Percentiles rank a stretch among this genome's conserved stretches.
Conservation (phyloP, 2,797 vertebrate genomes). For the Apodemus agrarius region DNA sequence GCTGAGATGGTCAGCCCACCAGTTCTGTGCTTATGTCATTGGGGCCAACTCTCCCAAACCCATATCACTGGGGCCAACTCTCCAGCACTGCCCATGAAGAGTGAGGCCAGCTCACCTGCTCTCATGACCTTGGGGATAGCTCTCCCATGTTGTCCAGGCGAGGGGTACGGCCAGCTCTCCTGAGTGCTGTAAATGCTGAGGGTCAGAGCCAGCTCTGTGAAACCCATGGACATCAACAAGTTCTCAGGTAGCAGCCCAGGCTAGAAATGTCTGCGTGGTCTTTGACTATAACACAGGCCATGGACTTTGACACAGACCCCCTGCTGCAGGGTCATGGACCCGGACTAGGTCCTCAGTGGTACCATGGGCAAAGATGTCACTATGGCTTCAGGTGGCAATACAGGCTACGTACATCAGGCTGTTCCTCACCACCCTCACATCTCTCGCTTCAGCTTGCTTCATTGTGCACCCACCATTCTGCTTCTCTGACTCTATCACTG, state of each 20-base stretch:
- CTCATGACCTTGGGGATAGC: neutral
- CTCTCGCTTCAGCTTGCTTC: neutral
- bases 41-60: neutral
- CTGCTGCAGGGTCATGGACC: neutral
- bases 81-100: no score
- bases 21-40: neutral
- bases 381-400: neutral
- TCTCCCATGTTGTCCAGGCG: neutral
- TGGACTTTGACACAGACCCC: neutral
- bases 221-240: neutral
- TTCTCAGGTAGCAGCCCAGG: neutral
- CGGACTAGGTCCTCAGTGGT: neutral
- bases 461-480: neutral
- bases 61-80: no score
- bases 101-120: neutral
- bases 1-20: neutral
- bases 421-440: neutral
- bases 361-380: neutral
- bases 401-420: neutral
- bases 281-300: neutral
- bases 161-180: neutral
- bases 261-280: neutral
- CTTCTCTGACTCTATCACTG: neutral
- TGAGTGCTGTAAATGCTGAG: neutral
- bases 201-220: neutral